These are phyloP conservation scores for Chelon auratus DNA, from an alignment of 2,797 vertebrate species.

Conservation along the genomic window DNA sequence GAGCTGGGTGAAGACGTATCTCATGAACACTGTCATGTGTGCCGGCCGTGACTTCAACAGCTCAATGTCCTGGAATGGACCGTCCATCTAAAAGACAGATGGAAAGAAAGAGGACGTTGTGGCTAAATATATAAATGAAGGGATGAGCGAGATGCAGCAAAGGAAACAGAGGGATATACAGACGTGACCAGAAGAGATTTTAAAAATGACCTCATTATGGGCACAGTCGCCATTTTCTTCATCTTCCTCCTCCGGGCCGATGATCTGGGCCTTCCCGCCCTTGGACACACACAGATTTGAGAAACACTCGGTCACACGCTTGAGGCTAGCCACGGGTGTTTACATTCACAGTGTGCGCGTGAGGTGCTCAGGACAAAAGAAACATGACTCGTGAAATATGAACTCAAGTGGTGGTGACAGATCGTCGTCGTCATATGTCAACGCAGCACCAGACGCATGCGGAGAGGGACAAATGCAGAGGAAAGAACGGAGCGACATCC, in stretches of 20 bases:
- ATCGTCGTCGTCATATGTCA: background rate
- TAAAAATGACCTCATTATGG: slow-evolving; percentile 85
- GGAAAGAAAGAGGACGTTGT: background rate
- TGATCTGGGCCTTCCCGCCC: slow-evolving; percentile 86
- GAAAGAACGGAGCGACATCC: background rate
- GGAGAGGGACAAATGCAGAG: background rate
- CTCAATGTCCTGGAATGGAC: slow-evolving; percentile 92
- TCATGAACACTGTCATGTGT: slow-evolving; percentile 92
- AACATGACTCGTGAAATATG: background rate
- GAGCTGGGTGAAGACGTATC: slow-evolving; percentile 93
- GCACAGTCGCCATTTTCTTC: slow-evolving; percentile 87
- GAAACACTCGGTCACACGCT: background rate
- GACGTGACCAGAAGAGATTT: too few species aligned
- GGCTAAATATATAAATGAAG: accelerated
- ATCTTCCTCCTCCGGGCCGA: slow-evolving; percentile 92
- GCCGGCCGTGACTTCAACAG: slow-evolving; percentile 90
- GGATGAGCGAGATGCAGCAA: accelerated
- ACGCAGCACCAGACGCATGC: background rate
- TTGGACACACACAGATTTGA: slow-evolving; percentile 27
- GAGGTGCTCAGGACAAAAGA: background rate
- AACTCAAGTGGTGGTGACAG: background rate
- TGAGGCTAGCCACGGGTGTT: background rate
- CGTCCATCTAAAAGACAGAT: slow-evolving; percentile 80
- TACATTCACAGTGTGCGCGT: background rate
- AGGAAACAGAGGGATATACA: background rate